Percentiles rank a stretch among this genome's conserved stretches.
These are phyloP conservation scores for Callipepla californica DNA, from an alignment of 2,113 vertebrate species.

Conservation along the genomic window DNA sequence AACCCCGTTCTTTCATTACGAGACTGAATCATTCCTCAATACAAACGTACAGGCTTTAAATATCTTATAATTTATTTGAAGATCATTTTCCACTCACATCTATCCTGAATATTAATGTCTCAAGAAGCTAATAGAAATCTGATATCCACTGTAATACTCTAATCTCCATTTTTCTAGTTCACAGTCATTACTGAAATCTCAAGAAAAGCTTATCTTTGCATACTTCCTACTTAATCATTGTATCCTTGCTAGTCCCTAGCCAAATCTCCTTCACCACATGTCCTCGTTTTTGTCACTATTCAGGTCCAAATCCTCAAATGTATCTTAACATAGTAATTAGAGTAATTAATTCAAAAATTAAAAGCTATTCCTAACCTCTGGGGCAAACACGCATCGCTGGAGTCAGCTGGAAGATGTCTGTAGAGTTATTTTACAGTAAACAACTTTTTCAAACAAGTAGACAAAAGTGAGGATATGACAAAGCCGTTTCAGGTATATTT, in stretches of 20 bases:
- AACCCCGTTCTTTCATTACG: constrained; percentile 1
- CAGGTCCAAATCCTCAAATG: not conserved
- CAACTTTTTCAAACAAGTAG: not conserved
- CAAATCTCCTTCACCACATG: not conserved
- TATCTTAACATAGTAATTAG: not conserved
- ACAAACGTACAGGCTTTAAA: constrained; percentile 56
- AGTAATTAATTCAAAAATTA: constrained; percentile 10
- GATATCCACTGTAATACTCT: constrained; percentile 47
- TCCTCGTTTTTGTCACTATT: not conserved
- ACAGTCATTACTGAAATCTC: constrained; percentile 40
- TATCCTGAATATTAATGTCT: constrained; percentile 56
- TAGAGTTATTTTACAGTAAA: not conserved
- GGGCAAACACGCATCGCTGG: not conserved
- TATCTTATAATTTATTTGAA: constrained; percentile 63
- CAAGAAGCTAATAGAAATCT: constrained; percentile 59
- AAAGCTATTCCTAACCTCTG: not conserved
- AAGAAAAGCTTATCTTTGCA: constrained; percentile 48
- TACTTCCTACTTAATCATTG: constrained; percentile 16
- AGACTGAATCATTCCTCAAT: not conserved
- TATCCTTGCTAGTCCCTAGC: not conserved
- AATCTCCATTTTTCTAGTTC: constrained; percentile 34
- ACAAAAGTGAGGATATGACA: not conserved
- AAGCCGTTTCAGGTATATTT: not conserved
- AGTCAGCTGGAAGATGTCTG: not conserved
- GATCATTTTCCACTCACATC: constrained; percentile 41